Base-by-base conservation (phyloP, 2,113 vertebrate genomes). In the Rhinolophus ferrumequinum region DNA sequence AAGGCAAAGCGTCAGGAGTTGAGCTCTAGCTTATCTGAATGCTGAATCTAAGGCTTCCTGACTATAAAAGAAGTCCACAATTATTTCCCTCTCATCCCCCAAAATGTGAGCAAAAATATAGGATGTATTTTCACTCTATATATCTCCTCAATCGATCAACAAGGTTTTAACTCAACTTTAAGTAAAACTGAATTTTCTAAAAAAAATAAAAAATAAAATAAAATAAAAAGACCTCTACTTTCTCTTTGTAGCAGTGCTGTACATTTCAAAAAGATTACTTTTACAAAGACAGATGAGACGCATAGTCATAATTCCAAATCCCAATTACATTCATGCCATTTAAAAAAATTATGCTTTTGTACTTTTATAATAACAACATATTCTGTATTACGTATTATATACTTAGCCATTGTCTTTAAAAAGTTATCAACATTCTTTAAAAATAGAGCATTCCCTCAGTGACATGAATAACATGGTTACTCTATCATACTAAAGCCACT, bases 41-140 rank as follows among this genome's bases (percentile, higher is more conserved):
- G 41, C 22, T 83, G 69, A 89, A 87, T 69, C 62, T 90, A 92
- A 97, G 50, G 83, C 93, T 85, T n/a, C 66, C 24, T 41, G 73
- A 58, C 33, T 79, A 9, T n/a, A 88, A 90, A 83, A 91, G 3
- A 87, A 80, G 26, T 24, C 54, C n/a, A 52, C 12, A 88, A 84
- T 64, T 64, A 58, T 69, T 58, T 44, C 33, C 16, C 70, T 38
- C 58, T 77, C 58, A 82, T 6, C 12, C 44, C 75, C 35, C n/a
- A 80, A 95, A 79, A 75, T 41, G 58, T 54, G 2, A 95, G 79
- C 66, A 91, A 88, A 95, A 88, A 26, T 15, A 22, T 1, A 85
- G 21, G 13, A 73, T 52, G 11, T n/a, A 75, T 85, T 70, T 87
- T 81, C 30, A 82, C 35, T 90, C 44, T 93, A 79, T 0, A 44